Evolutionary conservation across 2,113 vertebrate genomes (phyloP).

Genomic region (Ptilorrhoa leucosticta): DNA sequence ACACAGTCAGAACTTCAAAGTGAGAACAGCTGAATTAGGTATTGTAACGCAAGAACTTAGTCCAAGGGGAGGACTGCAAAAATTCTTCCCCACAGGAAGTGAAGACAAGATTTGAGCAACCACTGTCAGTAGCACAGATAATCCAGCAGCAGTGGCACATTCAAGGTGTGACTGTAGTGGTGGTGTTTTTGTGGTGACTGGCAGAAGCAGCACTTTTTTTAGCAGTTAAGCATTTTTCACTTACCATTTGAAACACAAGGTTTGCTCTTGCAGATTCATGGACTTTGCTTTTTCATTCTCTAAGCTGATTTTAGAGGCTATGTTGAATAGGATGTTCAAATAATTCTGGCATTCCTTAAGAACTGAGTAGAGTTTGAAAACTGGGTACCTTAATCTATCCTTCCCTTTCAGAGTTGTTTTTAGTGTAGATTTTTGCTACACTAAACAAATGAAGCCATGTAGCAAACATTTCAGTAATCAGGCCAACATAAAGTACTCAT

Average conservation of each 20-base stretch:
- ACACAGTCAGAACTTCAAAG: not conserved
- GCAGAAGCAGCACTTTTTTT: not conserved
- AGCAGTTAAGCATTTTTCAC: not conserved
- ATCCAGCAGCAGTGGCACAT: not conserved
- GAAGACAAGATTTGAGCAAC: not conserved
- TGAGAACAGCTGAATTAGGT: not conserved
- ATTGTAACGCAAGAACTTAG: not conserved
- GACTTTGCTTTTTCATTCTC: not conserved
- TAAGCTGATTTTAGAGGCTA: not conserved
- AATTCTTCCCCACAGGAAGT: not conserved
- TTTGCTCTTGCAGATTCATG: not conserved
- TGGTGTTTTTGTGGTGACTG: not conserved
- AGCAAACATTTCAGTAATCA: slow-evolving; percentile 29
- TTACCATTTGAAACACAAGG: not conserved
- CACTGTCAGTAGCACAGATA: not conserved
- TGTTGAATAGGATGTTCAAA: not conserved
- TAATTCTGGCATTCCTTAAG: not conserved
- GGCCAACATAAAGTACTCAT: slow-evolving; percentile 26
- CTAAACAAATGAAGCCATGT: slow-evolving; percentile 2
- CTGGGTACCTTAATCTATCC: not conserved
- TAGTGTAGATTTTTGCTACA: not conserved
- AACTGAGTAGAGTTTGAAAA: not conserved
- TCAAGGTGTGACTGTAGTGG: not conserved
- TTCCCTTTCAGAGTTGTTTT: not conserved
- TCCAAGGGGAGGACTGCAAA: not conserved